Evolutionary conservation across 2,113 vertebrate genomes (phyloP).

Genomic region (Cygnus buccinator): DNA sequence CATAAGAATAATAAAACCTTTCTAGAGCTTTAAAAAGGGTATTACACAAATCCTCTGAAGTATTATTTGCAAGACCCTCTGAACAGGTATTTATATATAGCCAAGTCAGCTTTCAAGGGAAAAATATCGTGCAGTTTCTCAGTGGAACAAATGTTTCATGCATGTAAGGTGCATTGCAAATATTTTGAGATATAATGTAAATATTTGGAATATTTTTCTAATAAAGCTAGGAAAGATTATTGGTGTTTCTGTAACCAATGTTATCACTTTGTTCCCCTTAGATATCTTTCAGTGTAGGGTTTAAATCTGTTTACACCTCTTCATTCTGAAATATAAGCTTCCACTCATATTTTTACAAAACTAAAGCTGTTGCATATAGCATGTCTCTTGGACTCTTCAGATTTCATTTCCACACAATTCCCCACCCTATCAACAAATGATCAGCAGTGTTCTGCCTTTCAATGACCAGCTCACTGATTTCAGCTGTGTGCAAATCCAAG

Average conservation of each 20-base stretch:
- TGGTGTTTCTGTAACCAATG: background rate
- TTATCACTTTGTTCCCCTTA: background rate
- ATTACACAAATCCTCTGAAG: background rate
- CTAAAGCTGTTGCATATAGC: background rate
- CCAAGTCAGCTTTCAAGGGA: background rate
- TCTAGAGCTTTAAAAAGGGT: background rate
- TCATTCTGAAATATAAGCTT: background rate
- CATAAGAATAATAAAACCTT: background rate
- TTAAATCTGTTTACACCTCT: background rate
- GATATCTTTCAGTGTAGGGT: background rate
- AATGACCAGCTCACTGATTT: background rate
- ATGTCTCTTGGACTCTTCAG: background rate
- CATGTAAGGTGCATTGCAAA: background rate
- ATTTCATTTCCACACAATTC: background rate
- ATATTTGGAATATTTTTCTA: background rate
- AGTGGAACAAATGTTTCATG: background rate
- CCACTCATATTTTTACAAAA: background rate
- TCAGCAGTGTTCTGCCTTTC: background rate
- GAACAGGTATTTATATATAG: rapidly evolving
- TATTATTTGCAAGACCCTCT: background rate
- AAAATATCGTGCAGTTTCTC: background rate
- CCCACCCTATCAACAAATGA: background rate
- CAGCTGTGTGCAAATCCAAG: background rate
- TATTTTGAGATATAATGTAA: background rate
- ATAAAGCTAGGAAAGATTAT: background rate